Evolutionary conservation across 2,888 invertebrate species (phyloP).

Genomic region (Thelaira solivaga): DNA sequence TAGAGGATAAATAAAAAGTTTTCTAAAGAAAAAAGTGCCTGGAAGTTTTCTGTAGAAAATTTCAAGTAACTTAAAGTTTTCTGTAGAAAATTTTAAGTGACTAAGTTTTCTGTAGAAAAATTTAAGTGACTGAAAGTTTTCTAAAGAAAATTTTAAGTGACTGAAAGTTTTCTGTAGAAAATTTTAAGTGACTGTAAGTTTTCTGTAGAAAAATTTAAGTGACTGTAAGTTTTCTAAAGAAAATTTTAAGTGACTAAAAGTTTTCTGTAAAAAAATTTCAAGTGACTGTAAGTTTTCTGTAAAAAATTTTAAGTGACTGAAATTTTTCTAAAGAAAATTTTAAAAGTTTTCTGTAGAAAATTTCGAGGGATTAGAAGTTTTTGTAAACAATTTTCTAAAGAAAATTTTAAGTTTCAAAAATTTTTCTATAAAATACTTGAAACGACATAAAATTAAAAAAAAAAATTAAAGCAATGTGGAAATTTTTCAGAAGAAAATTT

Average conservation of each 20-base stretch:
- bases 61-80: background rate
- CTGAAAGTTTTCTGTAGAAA: background rate
- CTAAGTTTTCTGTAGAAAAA: background rate
- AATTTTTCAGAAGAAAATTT: no score
- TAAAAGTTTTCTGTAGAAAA: no score
- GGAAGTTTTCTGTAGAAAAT: background rate
- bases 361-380: no score
- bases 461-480: no score
- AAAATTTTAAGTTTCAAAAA: no score
- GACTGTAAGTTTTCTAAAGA: background rate
- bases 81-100: background rate
- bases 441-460: no score
- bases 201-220: background rate
- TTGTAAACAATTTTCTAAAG: background rate
- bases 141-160: background rate
- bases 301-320: background rate
- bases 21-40: background rate
- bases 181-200: background rate
- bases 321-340: no score
- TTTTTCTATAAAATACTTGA: no score
- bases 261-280: background rate
- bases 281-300: background rate
- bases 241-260: background rate
- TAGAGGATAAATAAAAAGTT: no score
- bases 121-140: background rate